phyloP scores from a whole-genome alignment of 2,113 vertebrate species.

The Labeo rohita region DNA sequence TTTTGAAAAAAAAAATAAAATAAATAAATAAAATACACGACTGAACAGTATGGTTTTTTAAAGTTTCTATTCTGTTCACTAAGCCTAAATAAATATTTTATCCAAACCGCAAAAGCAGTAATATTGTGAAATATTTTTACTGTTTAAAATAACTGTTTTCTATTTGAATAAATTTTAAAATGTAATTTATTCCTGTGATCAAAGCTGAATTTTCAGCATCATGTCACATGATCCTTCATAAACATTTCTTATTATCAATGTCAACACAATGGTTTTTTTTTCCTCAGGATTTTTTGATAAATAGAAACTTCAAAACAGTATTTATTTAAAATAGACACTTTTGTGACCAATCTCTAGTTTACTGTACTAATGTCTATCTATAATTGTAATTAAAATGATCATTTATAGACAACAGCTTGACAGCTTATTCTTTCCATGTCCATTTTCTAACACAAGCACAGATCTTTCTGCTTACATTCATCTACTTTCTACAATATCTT shows the following conservation, averaged over 20 bases:
- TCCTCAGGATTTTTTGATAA: background rate
- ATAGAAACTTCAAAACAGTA: background rate
- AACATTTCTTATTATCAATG: background rate
- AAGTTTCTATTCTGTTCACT: too few relatives aligned
- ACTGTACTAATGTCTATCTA: background rate
- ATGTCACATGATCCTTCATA: background rate
- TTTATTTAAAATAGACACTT: background rate
- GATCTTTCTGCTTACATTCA: background rate
- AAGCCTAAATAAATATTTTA: too few relatives aligned
- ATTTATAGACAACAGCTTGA: background rate
- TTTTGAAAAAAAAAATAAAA: too few relatives aligned
- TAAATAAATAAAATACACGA: too few relatives aligned
- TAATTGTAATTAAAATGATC: background rate
- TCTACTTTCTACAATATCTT: background rate
- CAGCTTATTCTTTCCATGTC: background rate
- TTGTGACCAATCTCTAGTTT: background rate
- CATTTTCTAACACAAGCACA: background rate
- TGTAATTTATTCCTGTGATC: background rate
- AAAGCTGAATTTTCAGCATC: background rate
- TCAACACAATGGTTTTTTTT: background rate
- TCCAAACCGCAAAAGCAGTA: too few relatives aligned
- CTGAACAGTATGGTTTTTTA: too few relatives aligned
- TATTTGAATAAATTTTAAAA: background rate
- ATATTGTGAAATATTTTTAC: too few relatives aligned
- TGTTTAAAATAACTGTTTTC: background rate